Conservation (phyloP, 1,140 invertebrate genomes). For the Aphaenogaster ashmeadi region DNA sequence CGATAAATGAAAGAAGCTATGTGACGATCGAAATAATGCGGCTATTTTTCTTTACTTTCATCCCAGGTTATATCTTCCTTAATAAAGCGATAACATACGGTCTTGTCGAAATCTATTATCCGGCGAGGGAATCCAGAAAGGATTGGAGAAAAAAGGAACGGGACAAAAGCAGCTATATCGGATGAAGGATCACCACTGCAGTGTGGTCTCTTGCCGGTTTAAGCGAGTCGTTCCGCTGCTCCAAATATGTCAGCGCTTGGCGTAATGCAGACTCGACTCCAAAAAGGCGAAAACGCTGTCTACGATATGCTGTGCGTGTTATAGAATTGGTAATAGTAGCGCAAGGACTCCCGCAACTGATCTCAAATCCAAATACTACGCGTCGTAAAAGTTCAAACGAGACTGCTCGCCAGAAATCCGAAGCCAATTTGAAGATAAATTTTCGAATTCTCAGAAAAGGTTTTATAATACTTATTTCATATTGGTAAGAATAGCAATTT, state of each 20-base stretch:
- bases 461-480: background rate
- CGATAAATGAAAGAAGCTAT: background rate
- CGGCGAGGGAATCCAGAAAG: background rate
- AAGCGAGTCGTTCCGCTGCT: constrained; percentile 54
- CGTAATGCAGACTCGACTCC: background rate
- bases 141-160: background rate
- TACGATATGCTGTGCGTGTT: constrained; percentile 1
- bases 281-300: constrained; percentile 40
- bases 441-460: background rate
- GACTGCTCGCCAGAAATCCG: background rate
- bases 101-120: background rate
- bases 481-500: background rate
- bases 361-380: constrained; percentile 24
- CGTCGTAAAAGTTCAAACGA: background rate
- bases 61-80: background rate
- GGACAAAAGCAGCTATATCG: constrained; percentile 29
- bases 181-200: constrained; percentile 54
- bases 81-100: background rate
- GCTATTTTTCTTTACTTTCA: background rate
- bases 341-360: background rate
- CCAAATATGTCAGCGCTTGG: constrained; percentile 65
- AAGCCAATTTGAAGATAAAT: background rate
- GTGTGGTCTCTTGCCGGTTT: constrained; percentile 11
- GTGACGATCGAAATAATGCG: background rate
- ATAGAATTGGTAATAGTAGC: background rate